Conservation (phyloP, 2,888 invertebrate species). For the Drosophila sordidapex region DNA sequence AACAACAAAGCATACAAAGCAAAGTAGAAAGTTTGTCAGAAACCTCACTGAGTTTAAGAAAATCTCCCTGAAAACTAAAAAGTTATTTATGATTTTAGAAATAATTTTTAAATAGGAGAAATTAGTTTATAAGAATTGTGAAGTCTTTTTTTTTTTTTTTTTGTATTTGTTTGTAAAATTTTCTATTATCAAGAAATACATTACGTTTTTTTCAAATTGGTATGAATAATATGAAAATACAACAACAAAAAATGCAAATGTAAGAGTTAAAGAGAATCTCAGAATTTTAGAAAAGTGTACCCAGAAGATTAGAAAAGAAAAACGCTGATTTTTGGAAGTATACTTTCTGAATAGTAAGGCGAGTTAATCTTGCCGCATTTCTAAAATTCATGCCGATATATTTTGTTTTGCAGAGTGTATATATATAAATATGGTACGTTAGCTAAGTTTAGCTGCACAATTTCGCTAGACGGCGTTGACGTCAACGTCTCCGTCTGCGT, state of each 20-base stretch:
- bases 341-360: not conserved
- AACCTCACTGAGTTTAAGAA: too few species aligned
- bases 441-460: constrained; percentile 58
- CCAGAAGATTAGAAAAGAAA: not conserved
- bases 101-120: not conserved
- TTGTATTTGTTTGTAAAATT: not conserved
- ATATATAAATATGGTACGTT: constrained; percentile 8
- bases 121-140: not conserved
- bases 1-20: not conserved
- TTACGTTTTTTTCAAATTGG: too few species aligned
- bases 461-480: constrained; percentile 49
- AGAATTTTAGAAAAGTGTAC: too few species aligned
- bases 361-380: not conserved
- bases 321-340: not conserved
- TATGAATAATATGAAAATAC: too few species aligned
- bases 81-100: not conserved
- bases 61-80: too few species aligned
- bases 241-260: too few species aligned
- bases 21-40: not conserved
- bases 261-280: too few species aligned
- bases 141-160: not conserved
- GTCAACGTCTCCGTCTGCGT: constrained; percentile 37
- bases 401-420: not conserved
- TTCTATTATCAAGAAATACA: too few species aligned
- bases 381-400: not conserved